These are phyloP conservation scores for Bostrychus sinensis DNA, from an alignment of 2,113 vertebrate genomes.

Conservation along the genomic window DNA sequence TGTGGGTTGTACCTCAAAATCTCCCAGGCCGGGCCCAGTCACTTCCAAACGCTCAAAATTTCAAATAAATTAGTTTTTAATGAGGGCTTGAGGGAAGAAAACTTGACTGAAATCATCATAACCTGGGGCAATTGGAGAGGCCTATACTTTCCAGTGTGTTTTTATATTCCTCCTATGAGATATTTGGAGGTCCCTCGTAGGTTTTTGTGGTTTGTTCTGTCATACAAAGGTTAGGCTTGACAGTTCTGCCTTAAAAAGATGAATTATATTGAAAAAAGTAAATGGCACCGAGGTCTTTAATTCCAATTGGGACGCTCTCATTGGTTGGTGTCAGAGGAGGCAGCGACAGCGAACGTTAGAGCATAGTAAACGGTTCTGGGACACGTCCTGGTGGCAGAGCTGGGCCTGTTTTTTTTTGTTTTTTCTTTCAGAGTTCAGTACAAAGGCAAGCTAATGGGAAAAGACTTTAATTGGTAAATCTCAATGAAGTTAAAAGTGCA, in stretches of 20 bases:
- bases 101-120: slow-evolving; percentile 29
- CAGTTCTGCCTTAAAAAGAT: slow-evolving; percentile 21
- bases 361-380: not conserved
- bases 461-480: not conserved
- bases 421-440: too few species aligned
- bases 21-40: slow-evolving; percentile 25
- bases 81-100: slow-evolving; percentile 38
- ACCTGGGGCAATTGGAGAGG: slow-evolving; percentile 22
- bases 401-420: not conserved
- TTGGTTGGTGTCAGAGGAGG: slow-evolving; percentile 3
- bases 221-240: slow-evolving; percentile 33
- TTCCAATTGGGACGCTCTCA: not conserved
- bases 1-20: slow-evolving; percentile 32
- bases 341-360: not conserved
- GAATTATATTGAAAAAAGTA: slow-evolving; percentile 5
- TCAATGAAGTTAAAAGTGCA: not conserved
- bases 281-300: slow-evolving; percentile 1
- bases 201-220: slow-evolving; percentile 25
- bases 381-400: not conserved
- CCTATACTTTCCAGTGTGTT: slow-evolving; percentile 8
- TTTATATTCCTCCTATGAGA: slow-evolving; percentile 12
- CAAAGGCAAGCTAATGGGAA: not conserved
- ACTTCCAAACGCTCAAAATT: slow-evolving; percentile 31
- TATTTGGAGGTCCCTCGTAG: slow-evolving; percentile 11
- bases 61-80: slow-evolving; percentile 47